A percentile compares a stretch with the other conserved stretches of the same genome.
These are phyloP conservation scores for Actinostola sp. DNA, from an alignment of 92 coral and sea anemone genomes.

Conservation along the genomic window DNA sequence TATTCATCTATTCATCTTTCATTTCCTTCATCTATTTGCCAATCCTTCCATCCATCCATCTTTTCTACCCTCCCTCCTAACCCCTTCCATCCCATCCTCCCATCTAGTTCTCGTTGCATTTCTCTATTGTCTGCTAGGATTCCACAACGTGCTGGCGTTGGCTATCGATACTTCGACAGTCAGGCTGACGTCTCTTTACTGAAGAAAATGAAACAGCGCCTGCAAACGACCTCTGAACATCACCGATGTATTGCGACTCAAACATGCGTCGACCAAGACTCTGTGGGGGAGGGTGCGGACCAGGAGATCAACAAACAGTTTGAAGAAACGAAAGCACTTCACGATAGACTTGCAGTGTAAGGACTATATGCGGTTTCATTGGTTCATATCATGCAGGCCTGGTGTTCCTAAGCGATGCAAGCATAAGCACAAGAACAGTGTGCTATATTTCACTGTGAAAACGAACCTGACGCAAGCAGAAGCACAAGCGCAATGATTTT, in stretches of 20 bases:
- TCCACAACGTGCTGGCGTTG: slow-evolving; percentile 89
- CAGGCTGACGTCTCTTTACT: slow-evolving; percentile 69
- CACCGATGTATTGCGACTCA: slow-evolving; percentile 73
- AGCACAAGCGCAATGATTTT: no score
- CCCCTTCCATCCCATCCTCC: background rate
- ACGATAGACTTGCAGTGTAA: slow-evolving; percentile 81
- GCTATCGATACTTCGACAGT: slow-evolving; percentile 89
- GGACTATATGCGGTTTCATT: no score
- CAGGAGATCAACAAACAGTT: slow-evolving; percentile 78
- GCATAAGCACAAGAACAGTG: no score
- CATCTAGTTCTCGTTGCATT: background rate
- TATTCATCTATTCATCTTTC: background rate
- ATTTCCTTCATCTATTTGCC: background rate
- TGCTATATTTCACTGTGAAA: no score
- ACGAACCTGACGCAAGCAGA: no score
- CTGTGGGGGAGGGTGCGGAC: slow-evolving; percentile 66
- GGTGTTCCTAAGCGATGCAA: no score
- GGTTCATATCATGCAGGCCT: no score
- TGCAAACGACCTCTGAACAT: slow-evolving; percentile 85
- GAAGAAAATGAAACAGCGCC: slow-evolving; percentile 91
- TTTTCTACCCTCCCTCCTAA: background rate
- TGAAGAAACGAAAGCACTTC: slow-evolving; percentile 73
- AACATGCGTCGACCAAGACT: slow-evolving; percentile 69
- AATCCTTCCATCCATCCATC: background rate
- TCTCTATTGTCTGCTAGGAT: slow-evolving; percentile 43